Conservation (phyloP, 2,797 vertebrate genomes). For the Hybognathus amarus region DNA sequence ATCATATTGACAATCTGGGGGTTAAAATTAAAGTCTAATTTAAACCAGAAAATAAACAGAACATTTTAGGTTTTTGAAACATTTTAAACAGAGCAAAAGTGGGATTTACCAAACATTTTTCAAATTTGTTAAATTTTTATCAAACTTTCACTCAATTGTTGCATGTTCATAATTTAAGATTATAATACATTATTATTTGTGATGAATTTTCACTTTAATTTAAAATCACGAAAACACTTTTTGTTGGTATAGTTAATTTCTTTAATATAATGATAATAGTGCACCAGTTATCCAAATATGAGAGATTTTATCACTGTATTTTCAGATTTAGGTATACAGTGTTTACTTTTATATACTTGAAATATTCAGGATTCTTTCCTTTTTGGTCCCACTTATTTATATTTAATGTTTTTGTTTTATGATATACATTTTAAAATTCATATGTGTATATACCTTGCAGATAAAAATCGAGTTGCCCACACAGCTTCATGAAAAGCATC, state of each 20-base stretch:
- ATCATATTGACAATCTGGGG: neutral
- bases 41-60: neutral
- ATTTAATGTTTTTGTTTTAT: neutral
- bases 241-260: neutral
- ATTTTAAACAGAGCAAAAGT: neutral
- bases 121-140: neutral
- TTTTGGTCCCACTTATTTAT: neutral
- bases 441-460: conserved; percentile 66
- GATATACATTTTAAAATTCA: neutral
- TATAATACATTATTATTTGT: neutral
- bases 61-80: neutral
- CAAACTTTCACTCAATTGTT: neutral
- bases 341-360: neutral
- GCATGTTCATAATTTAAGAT: neutral
- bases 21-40: neutral
- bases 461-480: conserved; percentile 95
- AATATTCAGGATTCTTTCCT: neutral
- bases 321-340: neutral
- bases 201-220: too few species aligned
- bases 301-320: neutral
- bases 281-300: neutral
- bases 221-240: neutral
- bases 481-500: conserved; percentile 94
- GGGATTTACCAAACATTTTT: neutral
- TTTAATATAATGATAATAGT: neutral